These are phyloP conservation scores for Oceanodroma tethys DNA, from an alignment of 2,113 vertebrate genomes.

Conservation along the genomic window DNA sequence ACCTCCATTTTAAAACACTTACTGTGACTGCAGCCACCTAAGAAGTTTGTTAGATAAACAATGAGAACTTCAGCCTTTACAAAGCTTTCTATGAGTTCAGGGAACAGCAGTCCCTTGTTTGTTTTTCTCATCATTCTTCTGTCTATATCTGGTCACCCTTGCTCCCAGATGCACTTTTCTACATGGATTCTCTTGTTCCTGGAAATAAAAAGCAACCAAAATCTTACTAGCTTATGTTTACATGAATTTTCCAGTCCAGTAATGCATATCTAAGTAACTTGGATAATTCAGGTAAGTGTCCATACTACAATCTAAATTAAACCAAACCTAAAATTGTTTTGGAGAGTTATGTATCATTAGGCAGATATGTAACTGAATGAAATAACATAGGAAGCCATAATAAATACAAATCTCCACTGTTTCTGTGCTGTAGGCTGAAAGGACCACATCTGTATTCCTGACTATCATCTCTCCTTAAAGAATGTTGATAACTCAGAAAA, in stretches of 20 bases:
- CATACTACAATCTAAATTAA: neutral
- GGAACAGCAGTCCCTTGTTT: neutral
- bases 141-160: neutral
- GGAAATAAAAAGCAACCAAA: neutral
- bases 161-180: neutral
- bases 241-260: constrained; percentile 18
- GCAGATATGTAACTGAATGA: neutral
- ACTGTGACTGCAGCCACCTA: neutral
- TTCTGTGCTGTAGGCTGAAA: neutral
- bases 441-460: neutral
- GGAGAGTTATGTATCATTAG: neutral
- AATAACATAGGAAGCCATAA: neutral
- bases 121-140: neutral
- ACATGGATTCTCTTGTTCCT: neutral
- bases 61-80: neutral
- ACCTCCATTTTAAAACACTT: neutral
- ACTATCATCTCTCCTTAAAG: neutral
- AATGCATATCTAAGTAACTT: neutral
- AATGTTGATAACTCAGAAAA: neutral
- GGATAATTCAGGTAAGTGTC: neutral
- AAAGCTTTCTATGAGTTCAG: neutral
- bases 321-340: neutral
- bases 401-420: neutral
- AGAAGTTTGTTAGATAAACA: neutral
- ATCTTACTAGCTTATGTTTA: neutral